Percentiles rank a stretch among this genome's conserved stretches.
Conservation (phyloP, 2,888 invertebrate species). For the Diplolepis rosae region DNA sequence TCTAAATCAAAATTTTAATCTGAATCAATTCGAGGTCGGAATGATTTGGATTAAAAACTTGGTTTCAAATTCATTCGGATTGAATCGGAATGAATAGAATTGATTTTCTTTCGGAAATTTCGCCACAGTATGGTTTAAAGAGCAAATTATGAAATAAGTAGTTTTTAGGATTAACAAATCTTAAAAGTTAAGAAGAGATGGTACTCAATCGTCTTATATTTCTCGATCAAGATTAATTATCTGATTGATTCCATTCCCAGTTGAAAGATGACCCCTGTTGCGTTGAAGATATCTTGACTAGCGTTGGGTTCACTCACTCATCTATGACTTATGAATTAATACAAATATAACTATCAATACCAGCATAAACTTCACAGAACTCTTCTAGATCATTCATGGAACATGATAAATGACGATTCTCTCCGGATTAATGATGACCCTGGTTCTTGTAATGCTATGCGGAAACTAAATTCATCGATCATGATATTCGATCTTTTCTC, state of each 20-base stretch:
- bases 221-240: slow-evolving; percentile 22
- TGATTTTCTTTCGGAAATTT: too few relatives aligned
- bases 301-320: background rate
- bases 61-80: too few relatives aligned
- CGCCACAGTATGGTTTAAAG: too few relatives aligned
- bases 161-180: background rate
- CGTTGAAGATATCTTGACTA: slow-evolving; percentile 19
- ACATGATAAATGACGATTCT: slow-evolving; percentile 26
- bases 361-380: background rate
- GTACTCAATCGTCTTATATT: background rate
- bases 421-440: background rate
- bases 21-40: too few relatives aligned
- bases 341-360: background rate
- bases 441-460: background rate
- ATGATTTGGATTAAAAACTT: too few relatives aligned
- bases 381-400: background rate
- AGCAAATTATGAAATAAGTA: background rate
- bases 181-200: background rate
- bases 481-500: background rate
- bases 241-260: slow-evolving; percentile 15
- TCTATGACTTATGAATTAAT: too few relatives aligned
- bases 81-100: too few relatives aligned
- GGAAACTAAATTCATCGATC: slow-evolving; percentile 11
- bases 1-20: too few relatives aligned
- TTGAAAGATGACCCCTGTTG: slow-evolving; percentile 14